These are phyloP conservation scores for cat (Felis catus) DNA, from an alignment of 2,113 vertebrate genomes.

Conservation along the genomic window F.catus_Fca126_mat1.0 CM031415.1:80856501-80857000, in stretches of 20 bases:
- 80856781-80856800: not conserved
- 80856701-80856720: not conserved
- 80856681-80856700: not conserved
- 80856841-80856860: not conserved
- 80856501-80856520: not conserved
- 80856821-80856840: not conserved
- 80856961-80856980: not conserved
- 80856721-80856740: not conserved
- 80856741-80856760: not conserved
- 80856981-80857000: not conserved
- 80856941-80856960: not conserved
- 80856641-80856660: not conserved
- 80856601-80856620: not conserved
- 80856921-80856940: not conserved
- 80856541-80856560: not conserved
- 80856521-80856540: not conserved
- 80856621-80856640: conserved; percentile 1
- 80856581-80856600: not conserved
- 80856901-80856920: not conserved
- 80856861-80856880: not conserved
- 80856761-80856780: not conserved
- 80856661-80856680: not conserved
- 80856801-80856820: not conserved
- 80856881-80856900: not conserved
- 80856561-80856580: not conserved